phyloP scores from a whole-genome alignment of 92 coral and sea anemone species.

The Zoanthus sansibaricus region DNA sequence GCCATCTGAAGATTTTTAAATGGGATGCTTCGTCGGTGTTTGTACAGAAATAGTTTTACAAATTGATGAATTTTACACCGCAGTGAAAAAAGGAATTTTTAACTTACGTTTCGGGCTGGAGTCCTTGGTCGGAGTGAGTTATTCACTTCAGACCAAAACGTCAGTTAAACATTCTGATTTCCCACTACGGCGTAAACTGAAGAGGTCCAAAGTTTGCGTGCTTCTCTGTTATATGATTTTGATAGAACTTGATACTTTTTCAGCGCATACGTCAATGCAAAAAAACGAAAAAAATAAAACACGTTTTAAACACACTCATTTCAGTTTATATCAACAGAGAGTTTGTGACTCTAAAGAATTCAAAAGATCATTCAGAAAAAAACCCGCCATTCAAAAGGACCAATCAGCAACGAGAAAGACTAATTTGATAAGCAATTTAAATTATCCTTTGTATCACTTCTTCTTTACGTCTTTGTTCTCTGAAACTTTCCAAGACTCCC shows the following conservation, averaged over 20 bases:
- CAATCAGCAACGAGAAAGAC: neutral
- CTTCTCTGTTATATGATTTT: neutral
- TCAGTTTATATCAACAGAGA: neutral
- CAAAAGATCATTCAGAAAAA: neutral
- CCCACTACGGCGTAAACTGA: no score
- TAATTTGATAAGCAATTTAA: neutral
- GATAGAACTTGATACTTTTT: neutral
- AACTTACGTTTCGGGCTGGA: no score
- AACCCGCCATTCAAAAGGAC: neutral
- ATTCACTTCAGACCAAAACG: no score
- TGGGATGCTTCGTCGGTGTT: no score
- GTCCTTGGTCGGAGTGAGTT: no score
- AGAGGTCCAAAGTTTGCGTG: no score
- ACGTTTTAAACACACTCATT: neutral
- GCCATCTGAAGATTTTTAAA: no score
- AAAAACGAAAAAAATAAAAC: neutral
- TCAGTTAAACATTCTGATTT: no score
- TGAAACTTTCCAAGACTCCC: conserved; percentile 7
- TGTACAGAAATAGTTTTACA: no score
- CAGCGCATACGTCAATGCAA: neutral
- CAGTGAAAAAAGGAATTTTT: no score
- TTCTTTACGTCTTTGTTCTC: neutral
- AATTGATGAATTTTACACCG: no score
- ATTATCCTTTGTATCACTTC: neutral
- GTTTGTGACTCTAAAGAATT: neutral